Conservation (phyloP, 1,140 invertebrate species). For the Frieseomelitta varia region DNA sequence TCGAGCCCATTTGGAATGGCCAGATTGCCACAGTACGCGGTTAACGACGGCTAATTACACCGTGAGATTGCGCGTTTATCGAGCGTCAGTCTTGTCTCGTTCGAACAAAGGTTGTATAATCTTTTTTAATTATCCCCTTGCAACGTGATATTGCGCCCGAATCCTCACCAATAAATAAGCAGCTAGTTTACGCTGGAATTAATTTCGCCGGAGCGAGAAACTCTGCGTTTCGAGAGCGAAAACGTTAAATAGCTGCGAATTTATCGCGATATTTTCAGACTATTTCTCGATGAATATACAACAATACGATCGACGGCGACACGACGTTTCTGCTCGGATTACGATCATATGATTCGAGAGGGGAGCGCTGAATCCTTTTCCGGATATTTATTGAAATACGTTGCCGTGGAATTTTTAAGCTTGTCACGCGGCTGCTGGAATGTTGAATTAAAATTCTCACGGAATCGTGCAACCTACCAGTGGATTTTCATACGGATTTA, state of each 20-base stretch:
- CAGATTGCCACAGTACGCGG: background rate
- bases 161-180: no score
- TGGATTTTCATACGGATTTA: background rate
- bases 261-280: no score
- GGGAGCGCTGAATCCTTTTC: background rate
- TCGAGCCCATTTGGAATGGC: constrained; percentile 12
- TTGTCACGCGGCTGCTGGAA: background rate
- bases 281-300: no score
- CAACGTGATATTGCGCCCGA: no score
- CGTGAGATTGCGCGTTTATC: background rate
- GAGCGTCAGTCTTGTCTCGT: constrained; percentile 6
- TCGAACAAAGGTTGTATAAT: no score
- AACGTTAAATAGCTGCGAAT: no score
- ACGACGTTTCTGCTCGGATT: background rate
- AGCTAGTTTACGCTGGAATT: no score
- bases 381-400: background rate
- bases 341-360: background rate
- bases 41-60: constrained; percentile 25
- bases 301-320: no score
- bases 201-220: no score
- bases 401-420: constrained; percentile 18
- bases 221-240: no score
- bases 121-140: no score
- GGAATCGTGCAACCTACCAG: no score
- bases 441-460: constrained; percentile 15